phyloP scores from a whole-genome alignment of 2,888 invertebrate species.

The Dasysyrphus tricinctus region DNA sequence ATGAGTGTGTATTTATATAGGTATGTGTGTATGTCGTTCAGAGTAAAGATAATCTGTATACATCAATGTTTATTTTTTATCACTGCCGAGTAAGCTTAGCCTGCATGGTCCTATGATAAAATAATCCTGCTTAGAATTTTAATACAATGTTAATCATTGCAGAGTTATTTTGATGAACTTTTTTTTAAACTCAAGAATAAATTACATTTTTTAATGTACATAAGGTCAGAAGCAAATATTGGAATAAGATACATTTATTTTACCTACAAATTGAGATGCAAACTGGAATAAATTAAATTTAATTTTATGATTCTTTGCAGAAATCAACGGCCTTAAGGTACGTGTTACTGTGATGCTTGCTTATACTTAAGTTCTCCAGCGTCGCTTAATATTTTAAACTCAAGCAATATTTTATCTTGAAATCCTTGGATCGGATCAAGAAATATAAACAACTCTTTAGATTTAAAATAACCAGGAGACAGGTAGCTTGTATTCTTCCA shows the following conservation, averaged over 20 bases:
- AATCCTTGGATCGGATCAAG: background rate
- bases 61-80: conserved; percentile 41
- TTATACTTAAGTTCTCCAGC: no score
- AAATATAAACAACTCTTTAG: no score
- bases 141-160: conserved; percentile 46
- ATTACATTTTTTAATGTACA: conserved; percentile 18
- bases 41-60: conserved; percentile 24
- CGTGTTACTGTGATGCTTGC: background rate
- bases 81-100: conserved; percentile 16
- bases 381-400: no score
- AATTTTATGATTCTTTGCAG: conserved; percentile 1
- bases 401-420: background rate
- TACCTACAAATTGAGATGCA: conserved; percentile 9
- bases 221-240: conserved; percentile 21
- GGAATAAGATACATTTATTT: background rate
- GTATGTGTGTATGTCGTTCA: background rate
- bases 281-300: conserved; percentile 19
- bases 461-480: no score
- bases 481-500: no score
- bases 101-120: conserved; percentile 22
- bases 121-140: conserved; percentile 38
- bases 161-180: conserved; percentile 1
- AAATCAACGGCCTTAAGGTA: background rate
- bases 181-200: conserved; percentile 5
- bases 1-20: background rate